Evolutionary conservation across 2,113 vertebrate genomes (phyloP).

Genomic region (Zapornia atra): DNA sequence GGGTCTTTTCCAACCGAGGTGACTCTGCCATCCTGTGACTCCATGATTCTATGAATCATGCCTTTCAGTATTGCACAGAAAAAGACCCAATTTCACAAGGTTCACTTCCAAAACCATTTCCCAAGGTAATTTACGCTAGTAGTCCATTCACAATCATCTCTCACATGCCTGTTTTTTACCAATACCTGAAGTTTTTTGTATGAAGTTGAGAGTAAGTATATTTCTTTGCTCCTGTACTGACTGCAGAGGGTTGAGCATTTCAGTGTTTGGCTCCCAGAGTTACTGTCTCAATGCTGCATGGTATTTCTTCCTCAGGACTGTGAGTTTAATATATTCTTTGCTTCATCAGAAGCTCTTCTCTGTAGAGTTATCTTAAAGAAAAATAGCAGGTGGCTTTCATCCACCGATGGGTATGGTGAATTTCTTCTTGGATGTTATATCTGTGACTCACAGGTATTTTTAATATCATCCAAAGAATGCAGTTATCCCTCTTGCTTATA

Average conservation of each 20-base stretch:
- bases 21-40: too few relatives aligned
- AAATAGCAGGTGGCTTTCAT: not conserved
- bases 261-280: not conserved
- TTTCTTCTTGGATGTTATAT: not conserved
- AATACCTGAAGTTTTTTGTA: not conserved
- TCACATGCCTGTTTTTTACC: not conserved
- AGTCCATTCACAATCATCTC: not conserved
- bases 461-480: not conserved
- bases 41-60: too few relatives aligned
- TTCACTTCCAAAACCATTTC: not conserved
- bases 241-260: not conserved
- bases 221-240: not conserved
- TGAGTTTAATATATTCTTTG: not conserved
- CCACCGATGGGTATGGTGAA: not conserved
- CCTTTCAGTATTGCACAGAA: not conserved
- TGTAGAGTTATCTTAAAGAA: not conserved
- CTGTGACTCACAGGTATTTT: not conserved
- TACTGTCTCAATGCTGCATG: not conserved
- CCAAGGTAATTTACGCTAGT: not conserved
- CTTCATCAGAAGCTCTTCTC: not conserved
- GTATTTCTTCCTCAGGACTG: not conserved
- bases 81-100: not conserved
- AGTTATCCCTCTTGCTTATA: not conserved
- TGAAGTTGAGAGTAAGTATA: not conserved
- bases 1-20: too few relatives aligned